Percentiles rank a stretch among this genome's conserved stretches.
Evolutionary conservation across 2,797 vertebrate genomes (phyloP).

Genomic region (Helicolenus hilgendorfi): DNA sequence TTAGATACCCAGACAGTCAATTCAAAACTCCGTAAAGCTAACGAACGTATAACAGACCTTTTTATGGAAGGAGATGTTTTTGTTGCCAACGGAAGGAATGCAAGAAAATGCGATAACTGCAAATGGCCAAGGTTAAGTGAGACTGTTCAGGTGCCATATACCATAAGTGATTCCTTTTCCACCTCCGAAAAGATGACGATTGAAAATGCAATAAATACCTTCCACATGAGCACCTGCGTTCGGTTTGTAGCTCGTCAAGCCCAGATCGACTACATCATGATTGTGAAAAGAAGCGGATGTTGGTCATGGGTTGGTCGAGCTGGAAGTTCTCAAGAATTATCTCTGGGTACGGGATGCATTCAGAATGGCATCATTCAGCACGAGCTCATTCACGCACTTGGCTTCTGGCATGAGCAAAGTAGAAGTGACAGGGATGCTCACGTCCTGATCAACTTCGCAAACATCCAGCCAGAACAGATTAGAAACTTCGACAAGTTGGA

Average conservation of each 20-base stretch:
- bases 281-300: not conserved
- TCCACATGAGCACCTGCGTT: conserved; percentile 8
- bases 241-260: not conserved
- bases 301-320: not conserved
- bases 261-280: not conserved
- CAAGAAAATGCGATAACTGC: not conserved
- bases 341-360: not conserved
- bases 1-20: not conserved
- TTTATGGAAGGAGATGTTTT: not conserved
- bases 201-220: rapidly evolving
- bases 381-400: conserved; percentile 14
- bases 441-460: not conserved
- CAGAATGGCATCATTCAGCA: conserved; percentile 2
- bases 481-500: rapidly evolving
- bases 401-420: conserved; percentile 37
- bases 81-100: not conserved
- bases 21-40: conserved; percentile 1
- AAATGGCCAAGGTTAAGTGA: not conserved
- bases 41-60: not conserved
- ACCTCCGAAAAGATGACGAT: not conserved
- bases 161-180: not conserved
- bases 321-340: not conserved
- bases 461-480: rapidly evolving
- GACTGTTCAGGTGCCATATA: not conserved
- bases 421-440: conserved; percentile 7